Conservation (phyloP, 2,113 vertebrate species). For the Dromaius novaehollandiae region DNA sequence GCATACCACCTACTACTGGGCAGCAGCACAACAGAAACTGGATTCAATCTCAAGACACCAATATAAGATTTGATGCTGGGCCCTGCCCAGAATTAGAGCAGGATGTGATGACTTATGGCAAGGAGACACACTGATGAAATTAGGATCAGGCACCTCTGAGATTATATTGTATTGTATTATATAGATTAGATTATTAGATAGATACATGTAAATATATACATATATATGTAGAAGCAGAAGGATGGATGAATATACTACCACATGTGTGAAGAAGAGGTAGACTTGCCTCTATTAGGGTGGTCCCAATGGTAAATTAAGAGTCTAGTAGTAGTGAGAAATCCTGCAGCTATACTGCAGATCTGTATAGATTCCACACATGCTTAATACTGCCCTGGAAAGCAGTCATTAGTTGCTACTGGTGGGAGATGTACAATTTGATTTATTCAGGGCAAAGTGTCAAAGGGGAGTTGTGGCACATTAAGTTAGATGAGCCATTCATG, state of each 20-base stretch:
- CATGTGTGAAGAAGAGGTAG: neutral
- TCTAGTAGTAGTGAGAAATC: neutral
- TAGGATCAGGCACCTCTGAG: neutral
- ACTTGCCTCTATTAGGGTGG: neutral
- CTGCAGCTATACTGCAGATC: neutral
- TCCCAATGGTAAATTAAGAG: neutral
- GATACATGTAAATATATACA: neutral
- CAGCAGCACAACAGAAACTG: neutral
- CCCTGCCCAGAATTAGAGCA: neutral
- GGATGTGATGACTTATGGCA: conserved; percentile 2
- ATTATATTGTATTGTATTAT: neutral
- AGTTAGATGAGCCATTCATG: neutral
- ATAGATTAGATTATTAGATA: neutral
- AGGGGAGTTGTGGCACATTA: neutral
- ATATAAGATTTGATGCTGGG: neutral
- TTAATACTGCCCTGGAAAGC: neutral
- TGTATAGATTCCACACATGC: neutral
- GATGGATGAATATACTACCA: neutral
- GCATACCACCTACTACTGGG: neutral
- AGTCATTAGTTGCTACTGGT: neutral
- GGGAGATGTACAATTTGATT: neutral
- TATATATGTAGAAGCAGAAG: neutral
- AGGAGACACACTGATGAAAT: neutral
- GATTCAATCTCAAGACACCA: neutral
- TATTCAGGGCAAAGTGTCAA: neutral